phyloP scores from a whole-genome alignment of 2,888 invertebrate genomes.

The Cryptocephalus primarius region DNA sequence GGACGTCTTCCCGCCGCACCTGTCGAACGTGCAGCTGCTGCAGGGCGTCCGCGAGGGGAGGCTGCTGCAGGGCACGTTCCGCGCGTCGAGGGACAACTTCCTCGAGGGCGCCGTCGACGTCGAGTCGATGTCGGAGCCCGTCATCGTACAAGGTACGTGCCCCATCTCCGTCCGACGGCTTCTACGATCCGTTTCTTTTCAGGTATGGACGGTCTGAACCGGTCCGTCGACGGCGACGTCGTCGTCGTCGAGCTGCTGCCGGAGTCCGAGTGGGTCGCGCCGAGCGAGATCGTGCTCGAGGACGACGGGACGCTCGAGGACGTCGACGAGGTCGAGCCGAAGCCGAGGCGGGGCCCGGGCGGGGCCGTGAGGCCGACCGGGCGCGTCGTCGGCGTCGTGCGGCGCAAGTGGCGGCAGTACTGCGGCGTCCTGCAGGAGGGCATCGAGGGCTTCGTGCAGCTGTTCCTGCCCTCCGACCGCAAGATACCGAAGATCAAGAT shows the following conservation, averaged over 20 bases:
- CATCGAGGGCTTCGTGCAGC: conserved; percentile 59
- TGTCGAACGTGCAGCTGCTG: conserved; percentile 66
- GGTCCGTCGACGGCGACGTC: conserved; percentile 89
- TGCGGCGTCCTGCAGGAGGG: conserved; percentile 88
- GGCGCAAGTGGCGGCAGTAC: conserved; percentile 94
- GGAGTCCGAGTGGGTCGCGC: conserved; percentile 80
- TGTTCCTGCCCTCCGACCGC: conserved; percentile 91
- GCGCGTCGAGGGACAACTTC: conserved; percentile 87
- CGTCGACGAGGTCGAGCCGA: conserved; percentile 55
- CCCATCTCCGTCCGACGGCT: too few species aligned
- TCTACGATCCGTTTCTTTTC: too few species aligned
- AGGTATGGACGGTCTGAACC: conserved; percentile 76
- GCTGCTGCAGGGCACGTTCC: conserved; percentile 69
- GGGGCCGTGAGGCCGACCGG: conserved; percentile 48
- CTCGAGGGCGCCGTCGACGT: conserved; percentile 82
- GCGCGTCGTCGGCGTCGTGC: conserved; percentile 82
- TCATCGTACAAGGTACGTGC: conserved; percentile 31
- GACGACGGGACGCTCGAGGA: conserved; percentile 53
- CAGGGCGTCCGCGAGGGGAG: conserved; percentile 67
- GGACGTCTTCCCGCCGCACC: conserved; percentile 75
- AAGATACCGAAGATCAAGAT: conserved; percentile 91
- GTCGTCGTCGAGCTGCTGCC: conserved; percentile 87
- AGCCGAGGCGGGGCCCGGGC: conserved; percentile 34
- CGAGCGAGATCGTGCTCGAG: conserved; percentile 74
- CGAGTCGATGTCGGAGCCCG: conserved; percentile 67